Evolutionary conservation across 2,113 vertebrate genomes (phyloP).

Genomic region (Deroptyus accipitrinus): DNA sequence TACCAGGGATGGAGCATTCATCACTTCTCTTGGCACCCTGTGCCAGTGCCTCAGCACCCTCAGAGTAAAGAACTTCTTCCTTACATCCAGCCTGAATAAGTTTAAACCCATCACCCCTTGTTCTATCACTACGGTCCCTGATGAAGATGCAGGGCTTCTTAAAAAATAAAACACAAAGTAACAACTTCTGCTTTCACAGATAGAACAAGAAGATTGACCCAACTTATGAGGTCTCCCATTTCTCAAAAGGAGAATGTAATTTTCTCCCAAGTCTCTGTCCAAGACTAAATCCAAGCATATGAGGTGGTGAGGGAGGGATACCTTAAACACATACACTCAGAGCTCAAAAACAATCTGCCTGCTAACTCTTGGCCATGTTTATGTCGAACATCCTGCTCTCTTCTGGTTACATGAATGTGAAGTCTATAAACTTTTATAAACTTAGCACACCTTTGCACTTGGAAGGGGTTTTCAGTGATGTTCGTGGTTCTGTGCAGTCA

Average conservation of each 20-base stretch:
- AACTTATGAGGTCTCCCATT: background rate
- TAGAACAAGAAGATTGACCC: background rate
- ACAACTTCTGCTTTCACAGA: background rate
- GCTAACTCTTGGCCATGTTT: background rate
- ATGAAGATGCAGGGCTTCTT: background rate
- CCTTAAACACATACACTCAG: background rate
- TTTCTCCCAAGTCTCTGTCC: background rate
- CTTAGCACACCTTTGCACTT: background rate
- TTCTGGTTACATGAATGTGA: background rate
- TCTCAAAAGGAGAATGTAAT: background rate
- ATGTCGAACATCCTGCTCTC: background rate
- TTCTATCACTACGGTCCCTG: background rate
- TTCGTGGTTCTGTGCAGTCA: background rate
- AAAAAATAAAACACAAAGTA: background rate
- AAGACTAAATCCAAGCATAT: slow-evolving; percentile 25
- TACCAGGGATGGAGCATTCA: background rate
- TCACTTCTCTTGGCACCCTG: background rate
- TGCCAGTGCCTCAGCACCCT: background rate
- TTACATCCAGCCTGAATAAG: background rate
- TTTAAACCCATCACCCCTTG: background rate
- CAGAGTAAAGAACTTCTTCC: background rate
- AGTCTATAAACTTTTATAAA: background rate
- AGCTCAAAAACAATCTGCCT: background rate
- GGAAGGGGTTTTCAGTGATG: background rate
- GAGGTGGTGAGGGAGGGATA: background rate